Conservation (phyloP, 2,888 invertebrate genomes). For the Luperina testacea region DNA sequence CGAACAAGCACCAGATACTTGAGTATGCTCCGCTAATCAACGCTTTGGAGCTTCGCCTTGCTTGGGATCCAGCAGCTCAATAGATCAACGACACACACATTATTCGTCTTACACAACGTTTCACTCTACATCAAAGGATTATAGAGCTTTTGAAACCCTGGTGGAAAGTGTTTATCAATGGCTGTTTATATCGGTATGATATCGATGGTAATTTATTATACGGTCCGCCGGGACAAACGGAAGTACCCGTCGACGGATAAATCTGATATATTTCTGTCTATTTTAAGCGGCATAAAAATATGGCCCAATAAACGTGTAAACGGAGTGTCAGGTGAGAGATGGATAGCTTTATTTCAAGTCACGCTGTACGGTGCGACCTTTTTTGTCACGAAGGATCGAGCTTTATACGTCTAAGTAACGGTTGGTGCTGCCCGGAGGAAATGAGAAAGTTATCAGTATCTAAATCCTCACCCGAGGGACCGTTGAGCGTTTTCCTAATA, state of each 20-base stretch:
- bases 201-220: conserved; percentile 49
- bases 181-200: conserved; percentile 28
- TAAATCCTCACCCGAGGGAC: conserved; percentile 86
- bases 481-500: conserved; percentile 85
- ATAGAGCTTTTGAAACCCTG: conserved; percentile 33
- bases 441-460: conserved; percentile 89
- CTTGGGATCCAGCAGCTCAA: conserved; percentile 57
- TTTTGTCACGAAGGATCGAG: conserved; percentile 75
- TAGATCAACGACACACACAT: conserved; percentile 68
- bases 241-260: conserved; percentile 63
- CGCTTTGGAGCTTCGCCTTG: conserved; percentile 58
- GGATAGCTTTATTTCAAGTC: conserved; percentile 80
- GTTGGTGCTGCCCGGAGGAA: conserved; percentile 82
- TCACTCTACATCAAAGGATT: conserved; percentile 41
- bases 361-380: conserved; percentile 69
- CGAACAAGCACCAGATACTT: conserved; percentile 65
- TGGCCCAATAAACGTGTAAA: conserved; percentile 74
- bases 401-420: conserved; percentile 81
- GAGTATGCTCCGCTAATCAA: conserved; percentile 70
- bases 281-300: conserved; percentile 73
- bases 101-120: conserved; percentile 59
- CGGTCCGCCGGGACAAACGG: conserved; percentile 41
- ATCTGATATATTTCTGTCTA: conserved; percentile 61
- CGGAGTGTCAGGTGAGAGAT: conserved; percentile 80
- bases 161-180: conserved; percentile 33